Evolutionary conservation across 2,888 invertebrate genomes (phyloP).

Genomic region (Hirtodrosophila confusa): DNA sequence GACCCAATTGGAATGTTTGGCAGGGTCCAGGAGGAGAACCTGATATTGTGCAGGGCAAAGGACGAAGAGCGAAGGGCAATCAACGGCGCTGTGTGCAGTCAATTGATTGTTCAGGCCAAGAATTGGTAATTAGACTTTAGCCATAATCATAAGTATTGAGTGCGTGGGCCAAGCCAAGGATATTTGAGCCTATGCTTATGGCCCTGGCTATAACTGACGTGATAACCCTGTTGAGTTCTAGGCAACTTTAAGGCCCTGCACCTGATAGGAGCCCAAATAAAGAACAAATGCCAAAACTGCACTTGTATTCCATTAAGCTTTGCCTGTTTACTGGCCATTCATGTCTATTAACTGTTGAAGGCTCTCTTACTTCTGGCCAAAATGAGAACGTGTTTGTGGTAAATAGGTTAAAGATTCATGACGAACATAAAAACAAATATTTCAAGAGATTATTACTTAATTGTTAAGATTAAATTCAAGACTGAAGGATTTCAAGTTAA

Average conservation of each 20-base stretch:
- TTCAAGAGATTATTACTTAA: too few species aligned
- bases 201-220: constrained; percentile 1
- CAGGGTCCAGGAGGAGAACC: background rate
- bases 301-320: constrained; percentile 16
- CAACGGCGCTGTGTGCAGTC: constrained; percentile 12
- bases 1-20: constrained; percentile 8
- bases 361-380: background rate
- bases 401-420: background rate
- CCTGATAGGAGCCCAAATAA: background rate
- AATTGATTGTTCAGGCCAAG: constrained; percentile 37
- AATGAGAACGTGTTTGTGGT: constrained; percentile 8
- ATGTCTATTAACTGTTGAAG: constrained; percentile 18
- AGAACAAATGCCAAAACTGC: background rate
- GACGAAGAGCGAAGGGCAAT: background rate
- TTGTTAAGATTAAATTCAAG: too few species aligned
- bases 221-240: constrained; percentile 21
- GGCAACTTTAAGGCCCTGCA: background rate
- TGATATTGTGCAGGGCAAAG: background rate
- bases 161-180: constrained; percentile 7
- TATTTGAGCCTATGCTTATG: constrained; percentile 23
- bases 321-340: constrained; percentile 30
- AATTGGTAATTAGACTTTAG: constrained; percentile 33
- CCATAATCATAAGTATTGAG: constrained; percentile 33
- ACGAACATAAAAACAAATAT: too few species aligned
- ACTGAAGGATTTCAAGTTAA: background rate